Evolutionary conservation across 2,888 invertebrate genomes (phyloP).

Genomic region (Campopleginae sp.): DNA sequence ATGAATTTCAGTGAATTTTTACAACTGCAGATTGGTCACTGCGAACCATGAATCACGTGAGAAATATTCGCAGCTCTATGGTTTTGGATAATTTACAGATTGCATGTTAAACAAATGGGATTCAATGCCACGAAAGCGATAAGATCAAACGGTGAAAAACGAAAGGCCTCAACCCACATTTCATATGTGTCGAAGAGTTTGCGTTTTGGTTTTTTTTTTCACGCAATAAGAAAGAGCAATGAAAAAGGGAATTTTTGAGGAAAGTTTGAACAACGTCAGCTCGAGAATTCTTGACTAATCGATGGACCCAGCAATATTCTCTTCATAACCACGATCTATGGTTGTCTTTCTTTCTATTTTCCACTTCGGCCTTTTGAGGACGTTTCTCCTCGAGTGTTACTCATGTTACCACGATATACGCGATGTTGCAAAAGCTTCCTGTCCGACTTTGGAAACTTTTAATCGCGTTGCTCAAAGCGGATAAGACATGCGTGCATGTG

Average conservation of each 20-base stretch:
- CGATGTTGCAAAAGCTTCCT: conserved; percentile 62
- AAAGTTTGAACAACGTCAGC: not conserved
- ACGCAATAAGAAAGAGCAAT: not conserved
- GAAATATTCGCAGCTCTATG: conserved; percentile 50
- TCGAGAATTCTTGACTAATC: not conserved
- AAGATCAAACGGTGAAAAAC: conserved; percentile 20
- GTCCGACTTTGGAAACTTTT: conserved; percentile 60
- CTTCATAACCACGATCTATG: not conserved
- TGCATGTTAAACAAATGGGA: conserved; percentile 14
- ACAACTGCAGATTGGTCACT: not conserved
- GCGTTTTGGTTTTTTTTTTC: not conserved
- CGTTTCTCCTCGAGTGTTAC: conserved; percentile 27
- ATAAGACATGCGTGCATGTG: conserved; percentile 62
- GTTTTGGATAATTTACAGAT: conserved; percentile 30
- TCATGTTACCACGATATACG: conserved; percentile 36
- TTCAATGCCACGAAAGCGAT: conserved; percentile 55
- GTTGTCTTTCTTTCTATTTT: conserved; percentile 23
- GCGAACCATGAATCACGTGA: conserved; percentile 43
- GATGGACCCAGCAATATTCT: not conserved
- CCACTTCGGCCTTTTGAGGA: conserved; percentile 43
- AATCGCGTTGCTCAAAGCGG: conserved; percentile 65
- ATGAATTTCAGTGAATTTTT: not conserved
- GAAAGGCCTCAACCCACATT: conserved; percentile 31
- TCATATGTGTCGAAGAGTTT: not conserved
- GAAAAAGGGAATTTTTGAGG: not conserved